phyloP scores from a whole-genome alignment of 2,113 vertebrate genomes.

The Malaclemys terrapin region DNA sequence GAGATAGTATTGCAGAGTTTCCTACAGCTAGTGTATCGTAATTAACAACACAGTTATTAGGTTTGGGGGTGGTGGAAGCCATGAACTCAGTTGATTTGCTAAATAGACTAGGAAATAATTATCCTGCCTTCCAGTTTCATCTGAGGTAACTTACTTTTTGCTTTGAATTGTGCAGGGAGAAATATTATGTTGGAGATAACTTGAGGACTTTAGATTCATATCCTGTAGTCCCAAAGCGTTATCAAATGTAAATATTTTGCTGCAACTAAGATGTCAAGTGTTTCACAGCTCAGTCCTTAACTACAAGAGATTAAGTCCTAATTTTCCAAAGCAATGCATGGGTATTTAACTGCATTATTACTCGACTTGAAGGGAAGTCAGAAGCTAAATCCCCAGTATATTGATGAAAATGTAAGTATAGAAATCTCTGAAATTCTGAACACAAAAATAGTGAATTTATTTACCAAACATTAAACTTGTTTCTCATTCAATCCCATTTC shows the following conservation, averaged over 20 bases:
- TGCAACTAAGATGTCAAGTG: neutral
- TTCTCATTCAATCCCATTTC: neutral
- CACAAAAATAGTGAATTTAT: neutral
- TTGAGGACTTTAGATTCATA: neutral
- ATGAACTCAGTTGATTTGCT: neutral
- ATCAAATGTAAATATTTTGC: neutral
- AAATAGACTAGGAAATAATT: conserved; percentile 10
- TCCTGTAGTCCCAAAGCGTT: neutral
- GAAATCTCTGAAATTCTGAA: neutral
- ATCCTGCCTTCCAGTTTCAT: neutral
- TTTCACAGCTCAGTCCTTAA: conserved; percentile 38
- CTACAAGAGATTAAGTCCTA: neutral
- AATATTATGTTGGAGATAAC: neutral
- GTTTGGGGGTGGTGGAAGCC: neutral
- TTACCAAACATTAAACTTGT: neutral
- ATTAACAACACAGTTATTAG: neutral
- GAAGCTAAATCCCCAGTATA: neutral
- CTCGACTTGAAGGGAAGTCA: neutral
- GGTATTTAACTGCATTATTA: conserved; percentile 33
- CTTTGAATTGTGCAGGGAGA: neutral
- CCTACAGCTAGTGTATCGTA: neutral
- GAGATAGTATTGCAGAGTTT: neutral
- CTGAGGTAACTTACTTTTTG: neutral
- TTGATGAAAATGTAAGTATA: neutral
- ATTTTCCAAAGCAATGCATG: neutral